Percentiles rank a stretch among this genome's conserved stretches.
phyloP scores from a whole-genome alignment of 1,140 invertebrate species.

The Coenobita brevimanus region DNA sequence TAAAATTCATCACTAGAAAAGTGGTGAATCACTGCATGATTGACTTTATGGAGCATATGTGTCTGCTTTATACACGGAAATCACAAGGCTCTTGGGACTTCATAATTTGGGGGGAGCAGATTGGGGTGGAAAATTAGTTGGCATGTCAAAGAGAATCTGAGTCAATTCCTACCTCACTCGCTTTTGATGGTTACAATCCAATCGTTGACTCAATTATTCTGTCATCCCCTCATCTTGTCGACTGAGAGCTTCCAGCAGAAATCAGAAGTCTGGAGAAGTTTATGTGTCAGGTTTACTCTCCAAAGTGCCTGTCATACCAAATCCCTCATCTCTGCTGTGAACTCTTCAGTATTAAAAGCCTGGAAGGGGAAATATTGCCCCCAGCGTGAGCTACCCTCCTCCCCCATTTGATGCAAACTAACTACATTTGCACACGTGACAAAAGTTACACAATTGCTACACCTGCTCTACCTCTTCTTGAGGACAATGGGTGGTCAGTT shows the following conservation, averaged over 20 bases:
- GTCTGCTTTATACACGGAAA: slow-evolving; percentile 4
- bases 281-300: neutral
- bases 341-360: slow-evolving; percentile 10
- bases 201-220: slow-evolving; percentile 19
- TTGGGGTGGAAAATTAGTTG: slow-evolving; percentile 14
- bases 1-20: slow-evolving; percentile 13
- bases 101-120: neutral
- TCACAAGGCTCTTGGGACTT: slow-evolving; percentile 5
- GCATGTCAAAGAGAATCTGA: neutral
- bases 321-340: slow-evolving; percentile 13
- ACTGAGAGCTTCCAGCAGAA: neutral
- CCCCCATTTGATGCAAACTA: slow-evolving; percentile 5
- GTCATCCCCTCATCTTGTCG: slow-evolving; percentile 7
- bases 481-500: too few species aligned
- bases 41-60: slow-evolving; percentile 11
- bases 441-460: slow-evolving; percentile 13
- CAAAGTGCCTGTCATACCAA: neutral
- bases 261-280: slow-evolving; percentile 19
- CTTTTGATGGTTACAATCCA: slow-evolving; percentile 4
- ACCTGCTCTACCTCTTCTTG: slow-evolving; percentile 3
- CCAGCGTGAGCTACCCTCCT: slow-evolving; percentile 11
- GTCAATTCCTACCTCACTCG: slow-evolving; percentile 2
- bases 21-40: neutral
- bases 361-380: slow-evolving; percentile 8
- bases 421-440: slow-evolving; percentile 25